Evolutionary conservation across 2,888 invertebrate genomes (phyloP).

Genomic region (Sesamia inferens): DNA sequence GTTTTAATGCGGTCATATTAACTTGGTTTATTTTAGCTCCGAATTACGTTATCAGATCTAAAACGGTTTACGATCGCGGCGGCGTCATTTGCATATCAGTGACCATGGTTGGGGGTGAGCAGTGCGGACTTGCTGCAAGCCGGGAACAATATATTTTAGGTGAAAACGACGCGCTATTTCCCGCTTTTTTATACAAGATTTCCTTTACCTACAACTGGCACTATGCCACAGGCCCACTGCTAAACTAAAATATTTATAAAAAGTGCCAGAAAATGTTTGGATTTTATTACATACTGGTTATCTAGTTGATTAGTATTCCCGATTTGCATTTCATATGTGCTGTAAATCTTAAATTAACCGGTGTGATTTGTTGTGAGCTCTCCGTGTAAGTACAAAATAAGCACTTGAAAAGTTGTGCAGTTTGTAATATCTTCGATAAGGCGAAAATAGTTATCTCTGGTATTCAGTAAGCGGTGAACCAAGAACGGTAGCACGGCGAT

Average conservation of each 20-base stretch:
- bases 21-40: slow-evolving; percentile 76
- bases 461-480: slow-evolving; percentile 67
- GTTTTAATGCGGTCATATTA: slow-evolving; percentile 63
- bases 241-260: slow-evolving; percentile 18
- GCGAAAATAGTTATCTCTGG: slow-evolving; percentile 75
- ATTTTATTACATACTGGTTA: neutral
- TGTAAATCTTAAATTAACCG: neutral
- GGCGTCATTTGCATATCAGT: slow-evolving; percentile 87
- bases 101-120: slow-evolving; percentile 74
- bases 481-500: slow-evolving; percentile 71
- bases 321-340: neutral
- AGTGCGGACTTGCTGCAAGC: slow-evolving; percentile 73
- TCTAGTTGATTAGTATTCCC: neutral
- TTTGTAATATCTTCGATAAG: slow-evolving; percentile 71
- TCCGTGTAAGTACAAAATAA: slow-evolving; percentile 51
- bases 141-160: slow-evolving; percentile 83
- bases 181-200: slow-evolving; percentile 78
- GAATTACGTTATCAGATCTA: slow-evolving; percentile 85
- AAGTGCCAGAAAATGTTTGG: neutral
- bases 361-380: slow-evolving; percentile 42
- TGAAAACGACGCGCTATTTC: slow-evolving; percentile 83
- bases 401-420: slow-evolving; percentile 63
- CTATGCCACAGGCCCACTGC: slow-evolving; percentile 67
- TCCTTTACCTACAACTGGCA: slow-evolving; percentile 73
- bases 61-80: slow-evolving; percentile 86